Percentiles rank a stretch among this genome's conserved stretches.
phyloP scores from a whole-genome alignment of 2,113 vertebrate species.

The Polypterus senegalus region DNA sequence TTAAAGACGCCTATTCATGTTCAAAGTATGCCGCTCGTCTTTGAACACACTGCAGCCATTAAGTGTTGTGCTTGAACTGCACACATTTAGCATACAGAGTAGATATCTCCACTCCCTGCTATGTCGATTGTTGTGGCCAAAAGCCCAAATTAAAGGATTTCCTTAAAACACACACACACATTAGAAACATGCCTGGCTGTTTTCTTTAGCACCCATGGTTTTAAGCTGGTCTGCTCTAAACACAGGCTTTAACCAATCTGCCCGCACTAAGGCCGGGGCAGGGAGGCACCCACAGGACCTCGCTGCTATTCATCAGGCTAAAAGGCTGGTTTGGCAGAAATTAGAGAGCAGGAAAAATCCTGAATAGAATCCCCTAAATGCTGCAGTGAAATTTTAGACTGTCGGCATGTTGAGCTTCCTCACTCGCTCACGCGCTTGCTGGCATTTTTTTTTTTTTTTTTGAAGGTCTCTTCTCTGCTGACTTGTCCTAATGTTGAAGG shows the following conservation, averaged over 20 bases:
- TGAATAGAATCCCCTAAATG: constrained; percentile 13
- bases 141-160: too few relatives aligned
- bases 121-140: too few relatives aligned
- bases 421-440: too few relatives aligned
- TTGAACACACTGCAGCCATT: too few relatives aligned
- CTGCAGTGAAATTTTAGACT: constrained; percentile 4
- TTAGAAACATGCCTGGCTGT: too few relatives aligned
- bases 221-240: constrained; percentile 10
- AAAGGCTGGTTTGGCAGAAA: constrained; percentile 10
- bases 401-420: background rate
- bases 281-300: background rate
- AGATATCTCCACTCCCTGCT: too few relatives aligned
- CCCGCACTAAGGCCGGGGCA: constrained; percentile 3
- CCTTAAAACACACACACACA: too few relatives aligned
- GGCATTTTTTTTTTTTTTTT: background rate
- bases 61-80: too few relatives aligned
- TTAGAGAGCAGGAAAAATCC: constrained; percentile 10
- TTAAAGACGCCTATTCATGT: too few relatives aligned
- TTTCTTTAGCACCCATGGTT: constrained; percentile 16
- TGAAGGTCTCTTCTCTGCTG: constrained; percentile 2
- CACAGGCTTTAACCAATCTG: constrained; percentile 17
- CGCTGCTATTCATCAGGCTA: constrained; percentile 14
- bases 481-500: constrained; percentile 1
- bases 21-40: too few relatives aligned
- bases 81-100: too few relatives aligned